These are phyloP conservation scores for Indri indri DNA, from an alignment of 2,113 vertebrate genomes.

Conservation along the genomic window DNA sequence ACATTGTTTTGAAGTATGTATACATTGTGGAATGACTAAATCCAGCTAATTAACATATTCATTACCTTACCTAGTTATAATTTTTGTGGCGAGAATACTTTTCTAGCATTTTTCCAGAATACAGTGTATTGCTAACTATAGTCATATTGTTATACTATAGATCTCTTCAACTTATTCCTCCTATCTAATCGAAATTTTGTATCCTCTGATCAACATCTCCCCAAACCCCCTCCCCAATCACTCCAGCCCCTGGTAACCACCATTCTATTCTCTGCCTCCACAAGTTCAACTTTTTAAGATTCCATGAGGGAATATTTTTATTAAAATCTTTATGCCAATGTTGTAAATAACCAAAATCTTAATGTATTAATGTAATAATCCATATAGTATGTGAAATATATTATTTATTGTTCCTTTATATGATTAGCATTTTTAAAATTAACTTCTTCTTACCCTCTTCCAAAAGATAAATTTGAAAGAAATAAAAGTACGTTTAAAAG, in stretches of 20 bases:
- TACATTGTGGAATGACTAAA: not conserved
- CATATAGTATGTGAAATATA: not conserved
- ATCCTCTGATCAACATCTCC: not conserved
- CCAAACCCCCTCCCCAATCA: not conserved
- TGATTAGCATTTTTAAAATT: constrained; percentile 35
- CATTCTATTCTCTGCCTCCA: not conserved
- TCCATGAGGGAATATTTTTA: not conserved
- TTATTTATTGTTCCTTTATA: not conserved
- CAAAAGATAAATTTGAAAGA: constrained; percentile 3
- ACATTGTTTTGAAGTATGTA: not conserved
- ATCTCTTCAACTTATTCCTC: not conserved
- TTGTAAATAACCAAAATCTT: not conserved
- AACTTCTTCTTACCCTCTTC: not conserved
- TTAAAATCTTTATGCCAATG: not conserved
- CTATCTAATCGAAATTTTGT: not conserved
- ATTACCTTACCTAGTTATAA: not conserved
- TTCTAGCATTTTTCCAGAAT: not conserved
- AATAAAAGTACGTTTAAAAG: not conserved
- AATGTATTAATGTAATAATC: not conserved
- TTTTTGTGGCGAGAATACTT: not conserved
- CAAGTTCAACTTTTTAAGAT: not conserved
- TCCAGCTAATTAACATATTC: not conserved
- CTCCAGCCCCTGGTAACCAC: not conserved
- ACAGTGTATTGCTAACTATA: not conserved
- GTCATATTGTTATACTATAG: not conserved